phyloP scores from a whole-genome alignment of 2,888 invertebrate species.

The Lithosia quadra region DNA sequence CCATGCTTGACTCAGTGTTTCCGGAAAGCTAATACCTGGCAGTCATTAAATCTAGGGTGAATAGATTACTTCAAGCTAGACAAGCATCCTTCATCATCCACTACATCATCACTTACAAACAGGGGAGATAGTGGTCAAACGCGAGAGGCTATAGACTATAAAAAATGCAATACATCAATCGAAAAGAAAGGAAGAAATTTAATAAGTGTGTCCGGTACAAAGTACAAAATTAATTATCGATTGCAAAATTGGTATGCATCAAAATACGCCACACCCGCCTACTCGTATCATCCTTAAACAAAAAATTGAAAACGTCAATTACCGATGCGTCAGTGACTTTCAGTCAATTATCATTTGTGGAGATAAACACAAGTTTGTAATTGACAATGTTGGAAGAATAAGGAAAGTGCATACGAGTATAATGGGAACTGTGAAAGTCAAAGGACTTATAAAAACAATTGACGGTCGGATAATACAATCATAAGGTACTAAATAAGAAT shows the following conservation, averaged over 20 bases:
- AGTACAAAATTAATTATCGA: neutral
- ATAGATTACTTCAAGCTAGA: no score
- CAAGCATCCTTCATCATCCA: no score
- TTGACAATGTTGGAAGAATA: conserved; percentile 11
- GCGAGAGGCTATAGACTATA: no score
- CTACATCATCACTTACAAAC: no score
- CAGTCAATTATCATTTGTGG: conserved; percentile 14
- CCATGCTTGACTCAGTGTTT: no score
- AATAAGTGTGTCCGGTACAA: neutral
- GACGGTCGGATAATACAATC: neutral
- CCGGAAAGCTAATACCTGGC: no score
- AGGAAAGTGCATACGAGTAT: conserved; percentile 15
- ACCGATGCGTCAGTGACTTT: conserved; percentile 15
- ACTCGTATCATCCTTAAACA: conserved; percentile 7
- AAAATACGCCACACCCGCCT: neutral
- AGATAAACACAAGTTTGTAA: conserved; percentile 19
- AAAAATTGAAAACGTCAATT: conserved; percentile 11
- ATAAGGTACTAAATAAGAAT: neutral
- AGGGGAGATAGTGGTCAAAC: no score
- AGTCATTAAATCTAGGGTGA: no score
- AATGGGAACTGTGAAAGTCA: conserved; percentile 5
- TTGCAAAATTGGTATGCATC: conserved; percentile 9
- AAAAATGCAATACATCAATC: no score
- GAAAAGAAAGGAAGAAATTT: no score
- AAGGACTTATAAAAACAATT: neutral